These are phyloP conservation scores for Halcyon malimbica DNA, from an alignment of 2,113 vertebrate species.

Conservation along the genomic window DNA sequence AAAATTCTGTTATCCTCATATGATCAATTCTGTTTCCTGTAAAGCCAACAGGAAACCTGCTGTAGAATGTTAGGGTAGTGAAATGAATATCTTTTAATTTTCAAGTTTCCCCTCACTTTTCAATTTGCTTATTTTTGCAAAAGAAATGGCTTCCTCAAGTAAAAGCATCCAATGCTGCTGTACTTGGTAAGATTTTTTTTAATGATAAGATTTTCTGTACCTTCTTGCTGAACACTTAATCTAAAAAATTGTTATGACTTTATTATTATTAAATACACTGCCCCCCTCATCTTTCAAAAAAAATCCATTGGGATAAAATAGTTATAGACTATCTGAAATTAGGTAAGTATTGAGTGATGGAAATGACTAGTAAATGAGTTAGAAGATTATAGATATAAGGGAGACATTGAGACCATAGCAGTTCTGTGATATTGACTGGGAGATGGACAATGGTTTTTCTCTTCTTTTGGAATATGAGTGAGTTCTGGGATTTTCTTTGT, in stretches of 20 bases:
- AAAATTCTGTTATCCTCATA: neutral
- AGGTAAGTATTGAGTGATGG: neutral
- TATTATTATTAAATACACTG: neutral
- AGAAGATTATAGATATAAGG: neutral
- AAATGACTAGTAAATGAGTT: neutral
- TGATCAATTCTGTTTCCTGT: neutral
- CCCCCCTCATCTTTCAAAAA: neutral
- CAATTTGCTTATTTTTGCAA: neutral
- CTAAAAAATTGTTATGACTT: neutral
- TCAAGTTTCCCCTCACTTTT: neutral
- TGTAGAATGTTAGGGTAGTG: neutral
- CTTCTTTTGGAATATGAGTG: neutral
- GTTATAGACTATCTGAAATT: neutral
- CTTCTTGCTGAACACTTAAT: neutral
- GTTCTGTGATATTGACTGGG: neutral
- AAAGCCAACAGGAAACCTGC: neutral
- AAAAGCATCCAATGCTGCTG: neutral
- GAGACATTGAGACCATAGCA: neutral
- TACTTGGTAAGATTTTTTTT: neutral
- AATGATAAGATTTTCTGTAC: neutral
- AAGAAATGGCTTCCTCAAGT: neutral
- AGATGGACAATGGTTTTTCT: neutral
- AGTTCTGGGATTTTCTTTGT: neutral
- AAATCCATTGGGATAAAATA: neutral
- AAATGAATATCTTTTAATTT: neutral